Evolutionary conservation across 2,888 invertebrate species (phyloP).

Genomic region (Nesidiocoris tenuis): DNA sequence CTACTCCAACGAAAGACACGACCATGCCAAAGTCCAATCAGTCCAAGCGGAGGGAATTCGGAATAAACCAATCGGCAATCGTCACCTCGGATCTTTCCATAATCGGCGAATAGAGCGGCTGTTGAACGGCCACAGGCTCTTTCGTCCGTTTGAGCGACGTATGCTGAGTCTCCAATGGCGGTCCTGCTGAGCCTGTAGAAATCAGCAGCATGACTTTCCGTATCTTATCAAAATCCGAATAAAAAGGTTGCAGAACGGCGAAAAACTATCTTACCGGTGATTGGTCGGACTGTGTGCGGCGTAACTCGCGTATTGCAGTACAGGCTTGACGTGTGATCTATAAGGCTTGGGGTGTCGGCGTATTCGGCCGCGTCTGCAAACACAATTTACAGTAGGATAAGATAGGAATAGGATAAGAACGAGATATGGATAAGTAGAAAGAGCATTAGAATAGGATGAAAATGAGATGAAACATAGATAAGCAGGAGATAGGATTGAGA

Average conservation of each 20-base stretch:
- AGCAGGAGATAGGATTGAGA: too few species aligned
- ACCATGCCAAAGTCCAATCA: background rate
- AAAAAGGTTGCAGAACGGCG: background rate
- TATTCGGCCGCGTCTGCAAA: conserved; percentile 47
- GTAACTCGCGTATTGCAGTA: conserved; percentile 48
- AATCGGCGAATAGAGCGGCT: conserved; percentile 55
- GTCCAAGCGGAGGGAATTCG: background rate
- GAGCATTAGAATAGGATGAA: too few species aligned
- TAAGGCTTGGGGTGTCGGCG: conserved; percentile 42
- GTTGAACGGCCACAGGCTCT: conserved; percentile 53
- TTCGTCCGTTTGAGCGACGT: conserved; percentile 58
- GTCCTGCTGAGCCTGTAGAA: conserved; percentile 19
- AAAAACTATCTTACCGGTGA: conserved; percentile 35
- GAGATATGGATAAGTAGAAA: too few species aligned
- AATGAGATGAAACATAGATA: too few species aligned
- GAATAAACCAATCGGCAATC: too few species aligned
- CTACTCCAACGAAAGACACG: too few species aligned
- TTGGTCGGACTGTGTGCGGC: conserved; percentile 48
- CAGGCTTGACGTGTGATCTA: conserved; percentile 47
- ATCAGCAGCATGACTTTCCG: too few species aligned
- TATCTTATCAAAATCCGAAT: too few species aligned
- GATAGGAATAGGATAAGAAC: too few species aligned
- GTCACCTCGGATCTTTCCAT: conserved; percentile 57
- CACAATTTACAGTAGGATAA: background rate
- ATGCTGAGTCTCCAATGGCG: conserved; percentile 56